A percentile compares a stretch with the other conserved stretches of the same genome.
phyloP scores from a whole-genome alignment of 2,888 invertebrate genomes.

The Neoscelio sp. region DNA sequence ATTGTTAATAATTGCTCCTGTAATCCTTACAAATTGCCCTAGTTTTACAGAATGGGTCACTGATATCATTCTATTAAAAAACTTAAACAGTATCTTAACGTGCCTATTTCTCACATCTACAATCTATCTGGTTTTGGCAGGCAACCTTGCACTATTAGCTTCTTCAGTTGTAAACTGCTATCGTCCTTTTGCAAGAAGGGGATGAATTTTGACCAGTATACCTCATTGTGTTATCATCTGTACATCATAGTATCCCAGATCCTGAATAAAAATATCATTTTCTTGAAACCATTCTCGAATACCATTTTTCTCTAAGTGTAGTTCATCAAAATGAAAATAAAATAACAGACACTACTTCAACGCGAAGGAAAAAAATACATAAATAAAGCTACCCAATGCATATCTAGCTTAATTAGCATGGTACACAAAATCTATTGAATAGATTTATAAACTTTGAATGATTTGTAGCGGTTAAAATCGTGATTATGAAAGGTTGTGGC shows the following conservation, averaged over 20 bases:
- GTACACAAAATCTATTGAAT: no score
- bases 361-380: no score
- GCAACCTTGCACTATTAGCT: slow-evolving; percentile 35
- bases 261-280: slow-evolving; percentile 6
- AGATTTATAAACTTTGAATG: no score
- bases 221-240: neutral
- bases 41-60: slow-evolving; percentile 25
- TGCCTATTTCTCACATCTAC: slow-evolving; percentile 46
- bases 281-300: slow-evolving; percentile 28
- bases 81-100: slow-evolving; percentile 41
- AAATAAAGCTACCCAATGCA: no score
- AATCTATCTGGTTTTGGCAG: slow-evolving; percentile 54
- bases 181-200: slow-evolving; percentile 16
- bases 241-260: slow-evolving; percentile 33
- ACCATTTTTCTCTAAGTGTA: no score
- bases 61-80: slow-evolving; percentile 25
- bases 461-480: no score
- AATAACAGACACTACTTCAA: no score
- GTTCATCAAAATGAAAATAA: no score
- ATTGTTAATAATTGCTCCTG: slow-evolving; percentile 52
- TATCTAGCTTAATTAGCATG: no score
- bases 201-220: slow-evolving; percentile 32
- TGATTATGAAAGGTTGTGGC: no score
- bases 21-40: slow-evolving; percentile 42
- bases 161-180: slow-evolving; percentile 44